phyloP scores from a whole-genome alignment of 2,797 vertebrate genomes.

The Lithobates sylvaticus region DNA sequence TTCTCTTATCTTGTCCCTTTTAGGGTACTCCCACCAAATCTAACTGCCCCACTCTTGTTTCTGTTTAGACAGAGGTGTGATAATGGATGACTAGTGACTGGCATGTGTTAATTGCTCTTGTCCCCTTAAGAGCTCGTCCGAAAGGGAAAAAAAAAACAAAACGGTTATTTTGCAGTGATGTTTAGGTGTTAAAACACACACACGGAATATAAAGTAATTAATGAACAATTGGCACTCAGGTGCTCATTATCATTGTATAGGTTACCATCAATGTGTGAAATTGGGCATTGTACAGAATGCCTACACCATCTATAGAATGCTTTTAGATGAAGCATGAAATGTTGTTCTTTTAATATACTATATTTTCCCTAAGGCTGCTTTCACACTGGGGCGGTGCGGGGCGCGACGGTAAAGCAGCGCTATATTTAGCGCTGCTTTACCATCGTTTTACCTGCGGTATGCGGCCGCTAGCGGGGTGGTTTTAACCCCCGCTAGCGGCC shows the following conservation, averaged over 20 bases:
- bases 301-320: too few relatives aligned
- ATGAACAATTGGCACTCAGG: neutral
- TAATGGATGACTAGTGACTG: conserved; percentile 47
- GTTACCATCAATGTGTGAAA: too few relatives aligned
- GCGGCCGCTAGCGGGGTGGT: too few relatives aligned
- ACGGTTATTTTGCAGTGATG: conserved; percentile 13
- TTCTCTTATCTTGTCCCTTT: neutral
- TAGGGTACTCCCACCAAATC: neutral
- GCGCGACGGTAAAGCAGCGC: too few relatives aligned
- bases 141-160: conserved; percentile 50
- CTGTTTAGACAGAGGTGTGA: conserved; percentile 33
- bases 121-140: conserved; percentile 2
- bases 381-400: too few relatives aligned
- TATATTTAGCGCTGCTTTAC: too few relatives aligned
- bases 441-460: too few relatives aligned
- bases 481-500: too few relatives aligned
- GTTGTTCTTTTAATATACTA: too few relatives aligned
- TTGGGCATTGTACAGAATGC: too few relatives aligned
- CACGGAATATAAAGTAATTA: conserved; percentile 20
- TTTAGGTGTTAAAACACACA: conserved; percentile 36
- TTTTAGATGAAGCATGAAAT: too few relatives aligned
- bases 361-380: too few relatives aligned
- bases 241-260: neutral
- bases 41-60: neutral
- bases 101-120: conserved; percentile 14